Base-by-base conservation (phyloP, 2,113 vertebrate species). In the Pipa parva region DNA sequence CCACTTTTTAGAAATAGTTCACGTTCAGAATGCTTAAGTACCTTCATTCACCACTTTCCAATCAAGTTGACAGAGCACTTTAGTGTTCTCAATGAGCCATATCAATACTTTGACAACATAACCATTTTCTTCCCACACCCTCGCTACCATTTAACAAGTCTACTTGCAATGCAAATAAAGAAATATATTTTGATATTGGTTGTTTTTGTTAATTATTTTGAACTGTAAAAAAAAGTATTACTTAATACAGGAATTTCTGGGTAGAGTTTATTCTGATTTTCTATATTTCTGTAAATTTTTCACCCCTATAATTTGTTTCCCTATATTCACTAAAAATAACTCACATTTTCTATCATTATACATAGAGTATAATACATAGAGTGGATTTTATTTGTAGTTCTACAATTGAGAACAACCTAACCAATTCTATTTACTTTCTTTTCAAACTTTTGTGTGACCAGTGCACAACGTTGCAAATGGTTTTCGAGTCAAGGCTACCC, bases 401-500 rank as follows among this genome's bases (percentile, higher is more conserved):
- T 17, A 10, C n/a, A 42, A 42, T 10, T 31, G 29, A 54, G 50
- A 8, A 17, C 22, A 13, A 15, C 25, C 25, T 13, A 27, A 25
- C 5, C 13, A 54, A 29, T 56, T 28, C 25, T 15, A 7, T 4
- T 52, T 52, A 31, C 27, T 56, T 31, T 9, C n/a, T 33, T 21
- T 36, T 58, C 21, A 58, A 33, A 58, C 28, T 36, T 24, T 58
- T 36, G 55, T 58, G 31, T 22, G 28, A 36, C 37, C 27, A 58
- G 55, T 36, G 55, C 29, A 36, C 37, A 21, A 22, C 29, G 55
- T 36, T 58, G 22, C 55, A 36, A 37, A 29, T 31, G 10, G 37
- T 31, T 58, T 22, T 12, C 31, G 18, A 58, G 55, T 58, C 55
- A 58, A 58, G 55, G 55, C 28, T 58, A 58, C 9, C 2, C n/a